Base-by-base conservation (phyloP, 2,888 invertebrate species). In the Agonum fuliginosum region DNA sequence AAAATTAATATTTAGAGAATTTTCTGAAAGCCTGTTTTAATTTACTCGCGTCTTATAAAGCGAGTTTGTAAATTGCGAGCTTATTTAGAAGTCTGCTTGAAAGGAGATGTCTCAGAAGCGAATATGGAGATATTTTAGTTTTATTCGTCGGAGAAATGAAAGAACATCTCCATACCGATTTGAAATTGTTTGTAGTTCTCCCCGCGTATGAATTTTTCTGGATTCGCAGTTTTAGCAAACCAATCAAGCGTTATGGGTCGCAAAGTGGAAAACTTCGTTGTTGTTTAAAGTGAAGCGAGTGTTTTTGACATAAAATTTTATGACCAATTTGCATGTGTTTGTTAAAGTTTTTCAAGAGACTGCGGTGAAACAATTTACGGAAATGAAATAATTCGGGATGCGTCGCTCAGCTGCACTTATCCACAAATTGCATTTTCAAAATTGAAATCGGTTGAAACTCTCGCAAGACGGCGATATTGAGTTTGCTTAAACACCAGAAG, bases 241-340 rank as follows among this genome's bases (percentile, higher is more conserved):
- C 71, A 71, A 71, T 71, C 71, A 48, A 48, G 51, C 19, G 46
- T 71, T 71, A 27, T 69, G 51, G 30, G 48, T 30, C 34, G 34
- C 48, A 71, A 71, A 51, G 71, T 48, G 71, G 71, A 24, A 71
- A 71, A 71, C 48, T 71, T 71, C 48, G 71, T 71, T 70, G 70
- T 70, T 71, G 71, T 46, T 71, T 48, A 51, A 71, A 71, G 71
- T 43, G 5, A 34, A 71, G 20, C 71, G 51, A 71, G 71, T 71
- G 71, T 71, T 71, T 71, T 46, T 48, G 72, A 22, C 58, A 58
- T 72, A 72, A 72, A 72, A 72, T 72, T 72, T 72, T 72, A 72
- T 72, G 54, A 72, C 54, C 58, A 72, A 72, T 72, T 72, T 72
- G 72, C 72, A 51, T 72, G 72, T 72, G 72, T 72, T 72, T 72